phyloP scores from a whole-genome alignment of 1,140 invertebrate genomes.

The Trichomalopsis sarcophagae region DNA sequence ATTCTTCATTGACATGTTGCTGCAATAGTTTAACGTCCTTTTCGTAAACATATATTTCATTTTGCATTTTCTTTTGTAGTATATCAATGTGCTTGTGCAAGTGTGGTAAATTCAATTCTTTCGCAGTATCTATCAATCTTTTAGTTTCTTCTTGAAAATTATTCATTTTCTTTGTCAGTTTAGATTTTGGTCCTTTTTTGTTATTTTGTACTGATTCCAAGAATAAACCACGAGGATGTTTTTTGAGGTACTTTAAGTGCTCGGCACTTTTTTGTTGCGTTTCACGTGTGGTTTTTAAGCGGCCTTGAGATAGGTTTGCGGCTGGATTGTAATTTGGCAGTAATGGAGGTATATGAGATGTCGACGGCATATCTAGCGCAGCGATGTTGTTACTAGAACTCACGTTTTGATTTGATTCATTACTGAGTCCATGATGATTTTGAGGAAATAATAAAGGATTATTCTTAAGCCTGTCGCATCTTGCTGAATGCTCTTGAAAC shows the following conservation, averaged over 20 bases:
- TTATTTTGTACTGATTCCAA: neutral
- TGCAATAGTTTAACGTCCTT: neutral
- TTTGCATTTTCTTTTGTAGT: slow-evolving; percentile 48
- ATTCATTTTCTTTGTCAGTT: neutral
- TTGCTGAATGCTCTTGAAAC: neutral
- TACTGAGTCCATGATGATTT: neutral
- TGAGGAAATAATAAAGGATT: slow-evolving; percentile 4
- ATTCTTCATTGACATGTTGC: slow-evolving; percentile 7
- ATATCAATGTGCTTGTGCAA: slow-evolving; percentile 34
- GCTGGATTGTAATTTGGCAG: neutral
- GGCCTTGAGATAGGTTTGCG: neutral
- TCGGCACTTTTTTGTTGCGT: neutral
- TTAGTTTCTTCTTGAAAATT: neutral
- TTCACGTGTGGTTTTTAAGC: neutral
- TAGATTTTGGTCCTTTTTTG: neutral
- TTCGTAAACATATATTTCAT: neutral
- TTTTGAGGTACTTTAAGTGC: neutral
- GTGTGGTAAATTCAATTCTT: slow-evolving; percentile 27
- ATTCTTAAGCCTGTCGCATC: neutral
- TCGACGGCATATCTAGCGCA: neutral
- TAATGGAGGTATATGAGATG: neutral
- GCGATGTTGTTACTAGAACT: neutral
- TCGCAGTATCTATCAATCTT: neutral
- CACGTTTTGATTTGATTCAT: neutral
- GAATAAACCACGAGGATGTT: too few relatives aligned